Base-by-base conservation (phyloP, 2,888 invertebrate species). In the Leptinotarsa tumamoca region DNA sequence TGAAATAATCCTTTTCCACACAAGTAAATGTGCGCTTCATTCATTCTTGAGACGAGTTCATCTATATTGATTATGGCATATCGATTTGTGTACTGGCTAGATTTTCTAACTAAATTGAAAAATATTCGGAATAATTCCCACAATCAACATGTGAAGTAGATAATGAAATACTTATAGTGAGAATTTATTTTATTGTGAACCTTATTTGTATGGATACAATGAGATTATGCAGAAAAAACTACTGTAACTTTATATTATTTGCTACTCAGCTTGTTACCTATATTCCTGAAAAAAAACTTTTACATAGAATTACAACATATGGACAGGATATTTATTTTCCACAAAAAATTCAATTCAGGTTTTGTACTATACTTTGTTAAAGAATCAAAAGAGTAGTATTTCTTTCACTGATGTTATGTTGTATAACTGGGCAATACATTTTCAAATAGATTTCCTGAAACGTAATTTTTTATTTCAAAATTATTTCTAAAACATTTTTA, bases 31-130 rank as follows among this genome's bases (percentile, higher is more conserved):
- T 58, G 56, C 49, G 5, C 51, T 69, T 56, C 21, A 21, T 21
- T 75, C 70, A 68, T 74, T 71, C 67, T 71, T 74, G 52, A 68
- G 72, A 77, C 50, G 71, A 71, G 50, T 78, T 63, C 68, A 17
- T 33, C 52, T 63, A 61, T 54, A 67, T 51, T 73, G 70, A 68
- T 75, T 51, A 68, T 33, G 74, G 76, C 79, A 79, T 79, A 79
- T 79, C 79, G 73, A 77, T 69, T 50, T 77, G 77, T 79, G 79
- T 75, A 75, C 72, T 77, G 77, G 76, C 74, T 79, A 79, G 75
- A 74, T 76, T 78, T 78, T 78, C 77, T 72, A 56, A 54, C 52
- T 66, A 56, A 69, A 51, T 27, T 67, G 66, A 67, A 70, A 70
- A 70, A 50, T 18, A 58, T 66, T 50, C 23, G 49, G 67, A 58